Evolutionary conservation across 2,797 vertebrate species (phyloP).

Genomic region (Mus minutoides): DNA sequence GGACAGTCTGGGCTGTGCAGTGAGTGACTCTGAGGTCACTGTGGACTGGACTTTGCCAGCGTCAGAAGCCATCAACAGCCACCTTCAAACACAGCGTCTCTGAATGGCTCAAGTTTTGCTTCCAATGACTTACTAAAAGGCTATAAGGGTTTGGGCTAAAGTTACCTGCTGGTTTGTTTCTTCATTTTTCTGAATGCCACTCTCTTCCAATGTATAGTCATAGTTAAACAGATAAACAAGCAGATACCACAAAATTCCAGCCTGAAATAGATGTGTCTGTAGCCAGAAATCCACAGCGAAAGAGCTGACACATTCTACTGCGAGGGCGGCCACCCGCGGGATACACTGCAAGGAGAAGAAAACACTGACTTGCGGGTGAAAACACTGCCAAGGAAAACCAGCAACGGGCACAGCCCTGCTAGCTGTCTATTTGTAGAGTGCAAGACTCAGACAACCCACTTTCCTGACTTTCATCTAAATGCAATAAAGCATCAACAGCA

Average conservation of each 20-base stretch:
- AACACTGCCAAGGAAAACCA: background rate
- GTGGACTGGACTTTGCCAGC: background rate
- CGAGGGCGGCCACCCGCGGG: conserved; percentile 93
- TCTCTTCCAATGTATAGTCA: conserved; percentile 98
- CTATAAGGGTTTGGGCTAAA: background rate
- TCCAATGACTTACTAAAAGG: background rate
- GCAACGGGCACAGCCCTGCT: background rate
- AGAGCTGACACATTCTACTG: conserved; percentile 96
- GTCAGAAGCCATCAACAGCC: background rate
- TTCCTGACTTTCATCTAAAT: background rate
- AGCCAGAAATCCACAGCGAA: conserved; percentile 98
- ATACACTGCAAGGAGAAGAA: conserved; percentile 88
- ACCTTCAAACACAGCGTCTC: conserved; percentile 1
- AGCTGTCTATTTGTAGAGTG: background rate
- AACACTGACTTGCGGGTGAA: background rate
- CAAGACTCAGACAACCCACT: background rate
- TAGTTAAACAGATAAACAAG: conserved; percentile 97
- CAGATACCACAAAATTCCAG: conserved; percentile 97
- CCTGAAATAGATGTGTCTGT: conserved; percentile 97
- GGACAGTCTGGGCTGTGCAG: no score
- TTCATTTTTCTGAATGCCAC: conserved; percentile 96
- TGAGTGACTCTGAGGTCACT: background rate
- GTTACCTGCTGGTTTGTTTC: conserved; percentile 97
- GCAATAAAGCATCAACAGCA: background rate
- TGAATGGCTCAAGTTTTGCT: background rate